phyloP scores from a whole-genome alignment of 2,797 vertebrate species.

The Parambassis ranga region DNA sequence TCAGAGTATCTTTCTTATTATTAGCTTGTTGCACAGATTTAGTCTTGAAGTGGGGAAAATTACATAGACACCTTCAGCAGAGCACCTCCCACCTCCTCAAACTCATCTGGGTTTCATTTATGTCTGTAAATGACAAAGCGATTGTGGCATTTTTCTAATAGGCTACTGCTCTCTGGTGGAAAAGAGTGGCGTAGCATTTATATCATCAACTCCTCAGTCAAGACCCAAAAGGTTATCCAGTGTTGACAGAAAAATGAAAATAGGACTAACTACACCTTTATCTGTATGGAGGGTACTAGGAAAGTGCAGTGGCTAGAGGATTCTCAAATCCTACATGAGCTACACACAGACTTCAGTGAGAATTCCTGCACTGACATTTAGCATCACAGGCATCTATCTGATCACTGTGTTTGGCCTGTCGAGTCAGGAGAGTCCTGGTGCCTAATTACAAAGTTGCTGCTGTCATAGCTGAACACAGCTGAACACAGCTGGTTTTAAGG shows the following conservation, averaged over 20 bases:
- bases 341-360: background rate
- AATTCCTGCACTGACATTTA: background rate
- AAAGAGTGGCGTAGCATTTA: constrained; percentile 13
- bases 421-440: no score
- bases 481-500: no score
- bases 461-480: no score
- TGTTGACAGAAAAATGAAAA: background rate
- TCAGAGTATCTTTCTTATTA: background rate
- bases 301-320: background rate
- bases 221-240: background rate
- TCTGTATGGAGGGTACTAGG: background rate
- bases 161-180: constrained; percentile 69
- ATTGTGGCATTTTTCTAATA: constrained; percentile 4
- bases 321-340: background rate
- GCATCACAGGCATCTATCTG: background rate
- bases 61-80: no score
- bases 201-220: background rate
- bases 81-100: no score
- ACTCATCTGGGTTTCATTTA: no score
- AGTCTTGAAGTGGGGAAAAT: no score
- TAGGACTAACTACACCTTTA: background rate
- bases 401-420: background rate
- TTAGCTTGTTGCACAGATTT: no score
- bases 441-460: no score
- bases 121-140: background rate